Base-by-base conservation (phyloP, 2,888 invertebrate genomes). In the Drosophila crucigera region DNA sequence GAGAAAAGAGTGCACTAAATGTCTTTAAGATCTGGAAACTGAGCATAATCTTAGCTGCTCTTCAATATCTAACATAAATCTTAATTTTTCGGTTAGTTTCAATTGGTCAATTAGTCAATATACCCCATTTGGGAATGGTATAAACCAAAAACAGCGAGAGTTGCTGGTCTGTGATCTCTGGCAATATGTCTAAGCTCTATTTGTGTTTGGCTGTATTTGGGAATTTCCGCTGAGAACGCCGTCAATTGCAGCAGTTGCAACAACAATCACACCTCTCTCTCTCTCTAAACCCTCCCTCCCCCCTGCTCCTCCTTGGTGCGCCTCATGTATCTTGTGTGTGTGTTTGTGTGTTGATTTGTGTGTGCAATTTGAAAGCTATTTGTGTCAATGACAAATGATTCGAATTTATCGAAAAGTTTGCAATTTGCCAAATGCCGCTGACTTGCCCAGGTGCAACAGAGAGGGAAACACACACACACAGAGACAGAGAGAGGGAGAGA, bases 381-480 rank as follows among this genome's bases (percentile, higher is more conserved):
- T 88, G 88, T 88, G 88, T 90, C 88, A 88, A 88, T 88, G 90
- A 90, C 88, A 87, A 87, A 87, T 89, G 85, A 89, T 90, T 88
- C 90, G 89, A 83, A 90, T 89, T 82, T 85, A 83, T 89, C 85
- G 90, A 87, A 87, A 88, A 88, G 80, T 90, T 47, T 89, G 87
- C 87, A 90, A 83, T 88, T 86, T 83, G 88, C 82, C 85, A 82
- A 80, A 83, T 79, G 76, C 69, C 74, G 73, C 67, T 58, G 62
- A 72, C 65, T 72, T 74, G 74, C 68, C 75, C 62, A 80, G 73
- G 76, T 78, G 83, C 69, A 79, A 56, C 68, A 71, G 73, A 71
- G 64, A 67, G 25, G 9, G 47, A 22, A 43, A 43, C 43, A 43
- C 22, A 7, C 7, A 10, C 2, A n/a, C 10, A n/a, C 3, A n/a